A percentile compares a stretch with the other conserved stretches of the same genome.
These are phyloP conservation scores for Aphelocoma californica DNA, from an alignment of 2,797 vertebrate species.

Conservation along the genomic window DNA sequence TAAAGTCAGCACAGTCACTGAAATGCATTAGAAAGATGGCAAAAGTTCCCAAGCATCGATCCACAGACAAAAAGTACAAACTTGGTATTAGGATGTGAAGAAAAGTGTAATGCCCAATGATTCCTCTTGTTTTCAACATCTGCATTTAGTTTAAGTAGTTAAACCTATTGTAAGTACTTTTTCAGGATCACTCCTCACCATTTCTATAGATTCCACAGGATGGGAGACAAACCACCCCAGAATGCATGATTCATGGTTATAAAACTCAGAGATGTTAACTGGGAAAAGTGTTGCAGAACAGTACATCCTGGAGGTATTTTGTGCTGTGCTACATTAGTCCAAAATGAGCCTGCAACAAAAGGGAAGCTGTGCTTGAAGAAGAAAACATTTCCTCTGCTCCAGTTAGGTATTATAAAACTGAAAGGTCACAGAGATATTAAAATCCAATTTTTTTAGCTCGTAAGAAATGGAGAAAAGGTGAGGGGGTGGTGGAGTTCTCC, in stretches of 20 bases:
- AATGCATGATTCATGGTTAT: not conserved
- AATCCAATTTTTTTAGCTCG: not conserved
- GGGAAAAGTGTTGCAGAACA: not conserved
- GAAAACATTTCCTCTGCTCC: not conserved
- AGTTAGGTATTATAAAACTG: not conserved
- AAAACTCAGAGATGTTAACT: not conserved
- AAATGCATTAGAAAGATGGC: not conserved
- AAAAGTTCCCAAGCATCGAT: not conserved
- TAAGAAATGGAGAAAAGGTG: not conserved
- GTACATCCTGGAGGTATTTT: not conserved
- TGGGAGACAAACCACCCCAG: not conserved
- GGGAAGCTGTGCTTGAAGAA: not conserved
- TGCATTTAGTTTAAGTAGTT: not conserved
- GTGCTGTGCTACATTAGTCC: not conserved
- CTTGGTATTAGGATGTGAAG: not conserved
- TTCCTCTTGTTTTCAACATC: not conserved
- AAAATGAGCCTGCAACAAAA: not conserved
- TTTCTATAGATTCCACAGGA: not conserved
- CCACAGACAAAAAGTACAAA: not conserved
- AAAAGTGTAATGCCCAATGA: not conserved
- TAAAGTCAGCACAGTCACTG: not conserved
- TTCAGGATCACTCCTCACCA: not conserved
- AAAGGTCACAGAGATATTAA: conserved; percentile 16
- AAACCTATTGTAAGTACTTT: not conserved
- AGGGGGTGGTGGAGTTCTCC: not conserved